phyloP scores from a whole-genome alignment of 2,888 invertebrate species.

The Rotaria socialis region DNA sequence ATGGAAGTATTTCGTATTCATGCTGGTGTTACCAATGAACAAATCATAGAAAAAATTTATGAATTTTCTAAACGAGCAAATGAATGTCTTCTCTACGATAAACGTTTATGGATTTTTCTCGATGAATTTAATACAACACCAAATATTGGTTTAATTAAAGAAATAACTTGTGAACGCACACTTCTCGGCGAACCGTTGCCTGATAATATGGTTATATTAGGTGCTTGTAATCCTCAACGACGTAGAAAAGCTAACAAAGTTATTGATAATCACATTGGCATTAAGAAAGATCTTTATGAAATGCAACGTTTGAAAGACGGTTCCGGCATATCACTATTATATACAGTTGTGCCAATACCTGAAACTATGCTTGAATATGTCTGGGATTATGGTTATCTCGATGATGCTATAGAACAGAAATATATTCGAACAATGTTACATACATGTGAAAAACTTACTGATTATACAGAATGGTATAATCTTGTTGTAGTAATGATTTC shows the following conservation, averaged over 20 bases:
- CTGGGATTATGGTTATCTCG: slow-evolving; percentile 42
- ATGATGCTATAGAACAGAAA: background rate
- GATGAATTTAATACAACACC: slow-evolving; percentile 52
- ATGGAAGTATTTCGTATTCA: slow-evolving; percentile 50
- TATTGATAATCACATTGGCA: background rate
- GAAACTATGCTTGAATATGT: slow-evolving; percentile 36
- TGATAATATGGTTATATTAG: slow-evolving; percentile 50
- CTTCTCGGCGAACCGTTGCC: slow-evolving; percentile 48
- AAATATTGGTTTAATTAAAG: slow-evolving; percentile 49
- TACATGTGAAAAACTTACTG: background rate
- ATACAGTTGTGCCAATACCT: slow-evolving; percentile 33
- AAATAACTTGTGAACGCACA: slow-evolving; percentile 49
- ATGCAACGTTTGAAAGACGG: slow-evolving; percentile 5
- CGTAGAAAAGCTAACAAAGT: background rate
- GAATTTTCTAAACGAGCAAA: slow-evolving; percentile 50
- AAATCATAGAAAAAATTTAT: slow-evolving; percentile 50
- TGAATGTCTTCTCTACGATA: slow-evolving; percentile 35
- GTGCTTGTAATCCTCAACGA: slow-evolving; percentile 50
- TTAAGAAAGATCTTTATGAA: slow-evolving; percentile 22
- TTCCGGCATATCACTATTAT: background rate
- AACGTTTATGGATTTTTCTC: slow-evolving; percentile 50
- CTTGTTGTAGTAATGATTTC: background rate
- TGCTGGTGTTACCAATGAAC: slow-evolving; percentile 53
- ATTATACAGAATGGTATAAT: background rate
- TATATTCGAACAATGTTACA: slow-evolving; percentile 37